Evolutionary conservation across 2,113 vertebrate genomes (phyloP), one percentile per base, ranked within the genome.

Genomic region (Catharus bicknelli): DNA sequence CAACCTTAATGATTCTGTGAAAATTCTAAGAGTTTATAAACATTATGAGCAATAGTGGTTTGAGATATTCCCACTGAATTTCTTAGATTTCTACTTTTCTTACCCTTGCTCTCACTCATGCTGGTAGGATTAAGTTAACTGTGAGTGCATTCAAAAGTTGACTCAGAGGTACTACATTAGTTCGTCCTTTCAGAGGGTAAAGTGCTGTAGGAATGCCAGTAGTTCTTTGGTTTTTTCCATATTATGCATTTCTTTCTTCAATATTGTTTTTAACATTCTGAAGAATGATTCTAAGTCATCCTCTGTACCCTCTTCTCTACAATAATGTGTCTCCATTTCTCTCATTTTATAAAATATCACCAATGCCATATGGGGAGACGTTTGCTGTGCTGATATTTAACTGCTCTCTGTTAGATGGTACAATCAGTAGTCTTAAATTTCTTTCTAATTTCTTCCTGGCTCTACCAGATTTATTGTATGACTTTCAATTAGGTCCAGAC

Each of bases 321-420:
- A 38, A 32, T 45, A 78, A 42, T 5, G 3, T 68, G 8, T 64
- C 70, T 78, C 29, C 13, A 43, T 84, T 85, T 90, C 36, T 68
- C 43, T 74, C 29, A 25, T 64, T 36, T 53, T 76, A 45, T 36
- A 69, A 74, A 64, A 61, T 50, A 70, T 26, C 0, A 0, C 32
- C 26, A 66, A 0, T 63, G 34, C 16, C 53, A 23, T 29, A 32
- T 0, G 0, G 26, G 10, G 14, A 8, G 75, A 16, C 0, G 0
- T 83, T 76, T 79, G 16, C n/a, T 76, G 29, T 55, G 29, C 48
- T 51, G 48, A 16, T 79, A 50, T 26, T 78, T 79, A 67, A 59
- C 34, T 72, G 34, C 13, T 63, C 21, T 47, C 48, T 23, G 9
- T 78, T 50, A 81, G 58, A 50, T 30, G 18, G 23, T 40, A 10